Conservation (phyloP, 2,113 vertebrate species). For the Athene noctua region DNA sequence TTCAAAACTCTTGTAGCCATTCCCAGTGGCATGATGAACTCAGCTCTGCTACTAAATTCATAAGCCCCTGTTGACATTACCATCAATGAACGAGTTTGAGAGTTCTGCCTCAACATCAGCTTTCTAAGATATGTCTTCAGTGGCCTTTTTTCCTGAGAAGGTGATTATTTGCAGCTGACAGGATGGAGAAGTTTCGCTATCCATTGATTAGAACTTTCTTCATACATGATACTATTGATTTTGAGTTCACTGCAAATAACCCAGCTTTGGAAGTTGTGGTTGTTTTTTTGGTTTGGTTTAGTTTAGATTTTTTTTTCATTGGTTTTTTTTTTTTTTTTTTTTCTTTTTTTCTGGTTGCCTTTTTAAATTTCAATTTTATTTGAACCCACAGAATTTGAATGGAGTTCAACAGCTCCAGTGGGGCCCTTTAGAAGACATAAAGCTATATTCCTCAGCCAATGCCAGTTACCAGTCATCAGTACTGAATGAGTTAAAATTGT, state of each 20-base stretch:
- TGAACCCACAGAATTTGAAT: background rate
- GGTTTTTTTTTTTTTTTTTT: background rate
- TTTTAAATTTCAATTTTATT: background rate
- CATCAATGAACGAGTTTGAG: background rate
- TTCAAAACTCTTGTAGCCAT: background rate
- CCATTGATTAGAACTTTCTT: background rate
- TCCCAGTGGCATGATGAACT: background rate
- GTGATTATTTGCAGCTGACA: background rate
- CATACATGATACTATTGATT: background rate
- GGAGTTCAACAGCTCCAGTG: background rate
- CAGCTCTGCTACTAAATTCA: background rate
- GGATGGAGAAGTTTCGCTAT: background rate
- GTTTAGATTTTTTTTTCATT: too few species aligned
- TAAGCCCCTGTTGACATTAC: rapidly evolving
- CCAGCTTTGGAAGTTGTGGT: background rate
- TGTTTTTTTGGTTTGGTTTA: too few species aligned
- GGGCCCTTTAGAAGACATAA: background rate
- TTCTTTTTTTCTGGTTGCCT: background rate
- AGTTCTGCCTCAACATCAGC: background rate
- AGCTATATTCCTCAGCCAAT: background rate
- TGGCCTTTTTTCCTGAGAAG: background rate
- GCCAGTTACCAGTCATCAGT: background rate
- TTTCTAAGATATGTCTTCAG: background rate
- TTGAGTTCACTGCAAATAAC: background rate
- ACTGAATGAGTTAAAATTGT: background rate